Conservation (phyloP, 2,888 invertebrate species). For the Dicyrtoma fusca region DNA sequence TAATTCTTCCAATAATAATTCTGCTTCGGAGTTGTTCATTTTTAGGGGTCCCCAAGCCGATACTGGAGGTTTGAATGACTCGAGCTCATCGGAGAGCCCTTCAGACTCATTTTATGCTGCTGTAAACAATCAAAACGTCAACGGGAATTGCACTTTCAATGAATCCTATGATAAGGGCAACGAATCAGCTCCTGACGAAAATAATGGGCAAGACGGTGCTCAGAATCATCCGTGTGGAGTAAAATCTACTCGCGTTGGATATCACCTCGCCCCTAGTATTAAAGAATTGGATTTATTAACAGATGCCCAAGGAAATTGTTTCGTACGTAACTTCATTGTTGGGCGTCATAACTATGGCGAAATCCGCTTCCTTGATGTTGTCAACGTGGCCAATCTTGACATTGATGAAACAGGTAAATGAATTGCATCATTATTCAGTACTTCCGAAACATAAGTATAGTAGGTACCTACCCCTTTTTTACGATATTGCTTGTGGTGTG, state of each 20-base stretch:
- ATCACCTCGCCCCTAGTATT: slow-evolving; percentile 86
- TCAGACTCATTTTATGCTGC: slow-evolving; percentile 35
- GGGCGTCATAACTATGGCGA: slow-evolving; percentile 90
- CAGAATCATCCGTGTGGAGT: slow-evolving; percentile 64
- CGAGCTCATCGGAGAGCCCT: slow-evolving; percentile 24
- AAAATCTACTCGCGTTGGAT: slow-evolving; percentile 75
- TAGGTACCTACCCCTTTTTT: no score
- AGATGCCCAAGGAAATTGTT: slow-evolving; percentile 75
- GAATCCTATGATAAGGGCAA: slow-evolving; percentile 10
- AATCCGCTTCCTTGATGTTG: slow-evolving; percentile 79
- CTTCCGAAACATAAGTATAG: no score
- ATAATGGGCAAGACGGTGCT: slow-evolving; percentile 11
- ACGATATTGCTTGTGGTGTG: no score
- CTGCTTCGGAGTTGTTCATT: slow-evolving; percentile 12
- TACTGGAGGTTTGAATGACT: slow-evolving; percentile 17
- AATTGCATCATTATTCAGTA: not conserved
- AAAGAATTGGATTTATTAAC: slow-evolving; percentile 77
- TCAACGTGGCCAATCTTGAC: slow-evolving; percentile 83
- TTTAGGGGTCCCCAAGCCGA: not conserved
- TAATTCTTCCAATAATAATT: slow-evolving; percentile 12
- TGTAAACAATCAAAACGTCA: slow-evolving; percentile 26
- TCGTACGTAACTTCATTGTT: slow-evolving; percentile 83
- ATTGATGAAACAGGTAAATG: slow-evolving; percentile 78
- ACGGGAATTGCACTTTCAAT: slow-evolving; percentile 20
- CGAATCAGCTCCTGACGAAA: not conserved